phyloP scores from a whole-genome alignment of 1,140 invertebrate genomes.

The Telenomus remus region DNA sequence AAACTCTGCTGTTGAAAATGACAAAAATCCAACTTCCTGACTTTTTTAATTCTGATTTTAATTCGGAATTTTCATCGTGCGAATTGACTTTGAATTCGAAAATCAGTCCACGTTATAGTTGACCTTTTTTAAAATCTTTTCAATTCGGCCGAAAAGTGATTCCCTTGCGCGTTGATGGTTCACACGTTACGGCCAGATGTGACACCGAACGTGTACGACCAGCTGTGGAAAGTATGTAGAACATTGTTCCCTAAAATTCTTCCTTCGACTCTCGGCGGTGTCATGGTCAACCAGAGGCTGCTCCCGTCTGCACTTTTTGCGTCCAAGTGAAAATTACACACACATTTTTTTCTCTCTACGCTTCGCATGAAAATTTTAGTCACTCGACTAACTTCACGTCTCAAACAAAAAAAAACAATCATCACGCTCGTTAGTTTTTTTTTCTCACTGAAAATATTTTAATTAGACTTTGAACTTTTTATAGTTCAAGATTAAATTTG shows the following conservation, averaged over 20 bases:
- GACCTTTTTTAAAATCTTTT: not conserved
- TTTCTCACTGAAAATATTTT: not conserved
- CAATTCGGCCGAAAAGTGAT: constrained; percentile 16
- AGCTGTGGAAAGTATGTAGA: constrained; percentile 34
- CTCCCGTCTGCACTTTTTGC: constrained; percentile 23
- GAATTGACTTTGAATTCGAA: too few species aligned
- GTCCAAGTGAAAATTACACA: constrained; percentile 21
- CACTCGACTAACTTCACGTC: not conserved
- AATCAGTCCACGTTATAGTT: too few species aligned
- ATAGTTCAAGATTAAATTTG: too few species aligned
- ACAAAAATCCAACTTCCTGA: too few species aligned
- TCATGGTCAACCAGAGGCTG: constrained; percentile 28
- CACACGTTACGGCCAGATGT: constrained; percentile 48
- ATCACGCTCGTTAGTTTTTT: constrained; percentile 10
- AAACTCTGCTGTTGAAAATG: too few species aligned
- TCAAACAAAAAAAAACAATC: not conserved
- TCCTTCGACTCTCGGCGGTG: constrained; percentile 16
- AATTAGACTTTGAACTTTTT: too few species aligned
- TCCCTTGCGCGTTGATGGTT: constrained; percentile 16
- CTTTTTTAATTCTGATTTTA: too few species aligned
- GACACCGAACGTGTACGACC: constrained; percentile 14
- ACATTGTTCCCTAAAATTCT: constrained; percentile 41
- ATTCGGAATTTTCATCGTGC: too few species aligned
- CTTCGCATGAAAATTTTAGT: constrained; percentile 12
- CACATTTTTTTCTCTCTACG: constrained; percentile 19